Evolutionary conservation across 2,113 vertebrate species (phyloP), one percentile per base, ranked within the genome.

Genomic region (Ancistrus triradiatus): DNA sequence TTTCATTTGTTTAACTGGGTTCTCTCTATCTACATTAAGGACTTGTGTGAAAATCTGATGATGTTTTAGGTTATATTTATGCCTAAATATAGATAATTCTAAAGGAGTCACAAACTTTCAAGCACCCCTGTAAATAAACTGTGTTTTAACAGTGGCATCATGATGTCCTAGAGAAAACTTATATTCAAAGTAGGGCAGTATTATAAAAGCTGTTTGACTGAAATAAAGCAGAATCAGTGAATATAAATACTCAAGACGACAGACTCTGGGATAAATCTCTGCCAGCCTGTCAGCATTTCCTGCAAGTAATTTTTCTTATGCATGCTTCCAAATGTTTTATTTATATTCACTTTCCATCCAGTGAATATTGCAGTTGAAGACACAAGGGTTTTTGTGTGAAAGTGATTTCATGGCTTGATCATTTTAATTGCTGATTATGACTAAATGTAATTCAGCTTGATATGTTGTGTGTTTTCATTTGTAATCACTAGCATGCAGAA

Each of bases 281-380:
- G 11, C 25, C 21, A 28, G 9, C 10, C 11, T 58, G 31, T 51
- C 24, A 24, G 11, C 10, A 49, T 50, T 63, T 43, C 47, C 38
- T 70, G 55, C 53, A 56, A 21, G 33, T 33, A 57, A 49, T 63
- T 50, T 80, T 48, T 72, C 44, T 77, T 74, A 53, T 61, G 66
- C 31, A 63, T 69, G 68, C 74, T 75, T 74, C 59, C 70, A 31
- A 31, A 73, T 80, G 78, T 77, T 55, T 73, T 62, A 15, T 47
- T 66, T 71, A 61, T 48, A 63, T 74, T 74, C 28, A 63, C 21
- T 68, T 74, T 77, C 53, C 55, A 76, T 82, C 79, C 70, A 74
- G 18, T 57, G 61, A 27, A 53, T 40, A 42, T 58, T 44, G 58
- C 59, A 42, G 52, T 2, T 44, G 37, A 38, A 49, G 14, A 19